Base-by-base conservation (phyloP, 2,113 vertebrate genomes). In the Ptychochromis oligacanthus region DNA sequence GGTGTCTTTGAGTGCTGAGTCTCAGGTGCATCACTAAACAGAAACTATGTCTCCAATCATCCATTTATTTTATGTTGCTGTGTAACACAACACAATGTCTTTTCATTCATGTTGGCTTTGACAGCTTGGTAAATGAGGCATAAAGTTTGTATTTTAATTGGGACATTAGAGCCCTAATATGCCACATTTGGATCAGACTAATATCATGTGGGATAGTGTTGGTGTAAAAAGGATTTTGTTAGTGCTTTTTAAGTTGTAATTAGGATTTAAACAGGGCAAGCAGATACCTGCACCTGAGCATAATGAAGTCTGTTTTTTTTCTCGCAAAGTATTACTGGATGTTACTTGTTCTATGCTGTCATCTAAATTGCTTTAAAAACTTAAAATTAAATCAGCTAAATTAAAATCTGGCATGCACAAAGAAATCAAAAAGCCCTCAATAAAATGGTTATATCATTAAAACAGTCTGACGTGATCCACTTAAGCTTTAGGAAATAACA, bases 1-100 rank as follows among this genome's bases (percentile, higher is more conserved):
- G 70, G 67, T 89, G 81, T 87, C 89, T 90, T 91, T 77, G 64
- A 88, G 86, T 46, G 22, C 14, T 65, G 43, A 83, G 77, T 86
- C 89, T 90, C 91, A 90, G 85, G 90, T 90, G 91, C 84, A 64
- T 80, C 77, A 14, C 59, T 64, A 86, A 87, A 88, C 24, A 75
- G 59, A 80, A 83, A 40, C 40, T 72, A 52, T 20, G 59, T 82
- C 79, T 84, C 36, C 80, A 81, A 88, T 43, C 52, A 43, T 17
- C 46, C 84, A 38, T 80, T 88, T 20, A 54, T 83, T 84, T 70
- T 61, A 57, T 43, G 77, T 36, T 79, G 40, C 60, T 70, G 36
- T 75, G 75, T 62, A 79, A 80, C 26, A 70, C 56, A 57, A 26
- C 20, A 22, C 34, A 22, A 3, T 38, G 20, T 13, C 77, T 75